phyloP scores from a whole-genome alignment of 2,113 vertebrate species.

The Prochilodus magdalenae region DNA sequence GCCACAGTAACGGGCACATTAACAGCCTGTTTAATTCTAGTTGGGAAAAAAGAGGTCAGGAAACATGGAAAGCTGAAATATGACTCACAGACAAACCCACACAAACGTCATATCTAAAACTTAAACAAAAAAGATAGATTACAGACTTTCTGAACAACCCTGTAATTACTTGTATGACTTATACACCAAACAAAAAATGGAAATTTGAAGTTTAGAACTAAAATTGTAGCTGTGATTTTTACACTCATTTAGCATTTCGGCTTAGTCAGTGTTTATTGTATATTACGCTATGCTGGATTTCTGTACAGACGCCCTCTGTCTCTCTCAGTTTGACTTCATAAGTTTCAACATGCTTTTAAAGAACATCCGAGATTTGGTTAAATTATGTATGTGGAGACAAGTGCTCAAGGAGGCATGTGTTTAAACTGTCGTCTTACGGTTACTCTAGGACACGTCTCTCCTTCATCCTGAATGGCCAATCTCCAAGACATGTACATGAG shows the following conservation, averaged over 20 bases:
- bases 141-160: too few species aligned
- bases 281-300: background rate
- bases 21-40: too few species aligned
- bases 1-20: too few species aligned
- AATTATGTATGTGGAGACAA: conserved; percentile 10
- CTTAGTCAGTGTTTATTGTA: too few species aligned
- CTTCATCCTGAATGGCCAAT: conserved; percentile 7
- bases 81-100: too few species aligned
- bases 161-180: background rate
- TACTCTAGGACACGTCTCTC: background rate
- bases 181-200: background rate
- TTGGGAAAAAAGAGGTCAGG: too few species aligned
- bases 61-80: too few species aligned
- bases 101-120: too few species aligned
- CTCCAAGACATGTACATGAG: background rate
- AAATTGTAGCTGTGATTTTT: background rate
- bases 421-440: background rate
- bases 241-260: background rate
- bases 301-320: conserved; percentile 9
- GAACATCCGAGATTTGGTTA: conserved; percentile 1
- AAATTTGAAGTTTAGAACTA: too few species aligned
- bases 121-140: too few species aligned
- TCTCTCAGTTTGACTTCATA: conserved; percentile 32
- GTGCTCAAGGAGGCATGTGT: background rate
- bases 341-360: conserved; percentile 53